Evolutionary conservation across 1,140 invertebrate species (phyloP).

Genomic region (Antheraea pernyi): DNA sequence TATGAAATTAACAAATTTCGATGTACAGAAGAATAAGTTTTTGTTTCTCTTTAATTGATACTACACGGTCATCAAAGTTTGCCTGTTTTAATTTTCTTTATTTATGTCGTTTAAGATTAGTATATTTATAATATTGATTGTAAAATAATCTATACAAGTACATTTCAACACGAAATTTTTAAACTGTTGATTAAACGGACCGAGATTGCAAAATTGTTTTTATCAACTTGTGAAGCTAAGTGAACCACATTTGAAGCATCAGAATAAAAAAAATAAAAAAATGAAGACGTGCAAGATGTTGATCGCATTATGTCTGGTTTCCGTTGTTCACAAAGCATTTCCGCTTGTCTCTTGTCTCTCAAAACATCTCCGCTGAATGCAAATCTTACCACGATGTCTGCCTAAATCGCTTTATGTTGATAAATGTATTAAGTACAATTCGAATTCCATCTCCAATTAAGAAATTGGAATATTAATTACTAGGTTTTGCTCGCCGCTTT

Average conservation of each 20-base stretch:
- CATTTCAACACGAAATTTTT: background rate
- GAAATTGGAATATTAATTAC: too few species aligned
- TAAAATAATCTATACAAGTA: too few species aligned
- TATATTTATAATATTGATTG: too few species aligned
- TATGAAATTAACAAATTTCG: too few species aligned
- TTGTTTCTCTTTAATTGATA: too few species aligned
- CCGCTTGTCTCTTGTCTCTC: constrained; percentile 70
- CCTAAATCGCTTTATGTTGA: background rate
- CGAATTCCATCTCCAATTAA: background rate
- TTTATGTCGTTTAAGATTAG: too few species aligned
- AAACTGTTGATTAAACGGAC: background rate
- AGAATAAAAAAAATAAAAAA: constrained; percentile 43
- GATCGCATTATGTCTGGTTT: constrained; percentile 69
- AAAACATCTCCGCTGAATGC: constrained; percentile 67
- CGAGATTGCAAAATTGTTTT: background rate
- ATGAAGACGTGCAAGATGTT: constrained; percentile 70
- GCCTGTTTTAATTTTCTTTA: too few species aligned
- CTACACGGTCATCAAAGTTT: too few species aligned
- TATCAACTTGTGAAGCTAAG: background rate
- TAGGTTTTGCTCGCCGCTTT: too few species aligned
- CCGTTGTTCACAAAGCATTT: constrained; percentile 69
- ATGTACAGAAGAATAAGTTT: too few species aligned
- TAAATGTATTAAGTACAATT: background rate
- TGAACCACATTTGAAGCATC: background rate
- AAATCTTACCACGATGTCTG: constrained; percentile 36